These are phyloP conservation scores for Protula sp. DNA, from an alignment of 2,888 invertebrate genomes.

Conservation along the genomic window DNA sequence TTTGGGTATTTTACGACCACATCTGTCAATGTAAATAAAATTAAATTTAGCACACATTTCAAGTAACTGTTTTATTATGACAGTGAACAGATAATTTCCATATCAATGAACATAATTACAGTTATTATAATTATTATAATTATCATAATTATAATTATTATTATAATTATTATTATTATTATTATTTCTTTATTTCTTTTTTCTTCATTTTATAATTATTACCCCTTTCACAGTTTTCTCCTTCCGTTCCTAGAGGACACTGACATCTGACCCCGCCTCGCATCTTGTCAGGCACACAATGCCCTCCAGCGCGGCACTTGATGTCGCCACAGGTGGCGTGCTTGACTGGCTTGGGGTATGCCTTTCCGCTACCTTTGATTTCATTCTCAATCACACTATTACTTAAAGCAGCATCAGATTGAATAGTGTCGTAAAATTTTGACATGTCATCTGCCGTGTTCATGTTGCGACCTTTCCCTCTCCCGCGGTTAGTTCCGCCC, in stretches of 20 bases:
- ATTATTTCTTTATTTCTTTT: too few relatives aligned
- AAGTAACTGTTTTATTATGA: neutral
- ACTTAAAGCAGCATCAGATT: too few relatives aligned
- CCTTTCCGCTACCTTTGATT: too few relatives aligned
- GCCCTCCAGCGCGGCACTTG: slow-evolving; percentile 15
- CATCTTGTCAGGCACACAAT: slow-evolving; percentile 35
- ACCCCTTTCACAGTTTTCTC: slow-evolving; percentile 78
- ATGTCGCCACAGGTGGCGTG: slow-evolving; percentile 15
- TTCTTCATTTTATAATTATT: too few relatives aligned
- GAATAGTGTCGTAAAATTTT: too few relatives aligned
- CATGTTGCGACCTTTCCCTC: too few relatives aligned
- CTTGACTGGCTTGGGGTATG: slow-evolving; percentile 3
- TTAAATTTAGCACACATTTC: too few relatives aligned
- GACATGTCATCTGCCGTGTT: too few relatives aligned
- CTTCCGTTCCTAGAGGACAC: slow-evolving; percentile 84
- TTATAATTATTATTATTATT: too few relatives aligned
- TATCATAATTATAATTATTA: neutral
- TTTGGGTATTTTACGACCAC: slow-evolving; percentile 42
- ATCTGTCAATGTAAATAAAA: slow-evolving; percentile 26
- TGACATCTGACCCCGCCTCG: slow-evolving; percentile 60
- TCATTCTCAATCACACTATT: too few relatives aligned
- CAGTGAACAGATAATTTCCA: neutral
- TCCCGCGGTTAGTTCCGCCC: too few relatives aligned
- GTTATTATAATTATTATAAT: neutral
- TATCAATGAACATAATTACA: neutral